phyloP scores from a whole-genome alignment of 2,888 invertebrate genomes.

The Anorthoa munda region DNA sequence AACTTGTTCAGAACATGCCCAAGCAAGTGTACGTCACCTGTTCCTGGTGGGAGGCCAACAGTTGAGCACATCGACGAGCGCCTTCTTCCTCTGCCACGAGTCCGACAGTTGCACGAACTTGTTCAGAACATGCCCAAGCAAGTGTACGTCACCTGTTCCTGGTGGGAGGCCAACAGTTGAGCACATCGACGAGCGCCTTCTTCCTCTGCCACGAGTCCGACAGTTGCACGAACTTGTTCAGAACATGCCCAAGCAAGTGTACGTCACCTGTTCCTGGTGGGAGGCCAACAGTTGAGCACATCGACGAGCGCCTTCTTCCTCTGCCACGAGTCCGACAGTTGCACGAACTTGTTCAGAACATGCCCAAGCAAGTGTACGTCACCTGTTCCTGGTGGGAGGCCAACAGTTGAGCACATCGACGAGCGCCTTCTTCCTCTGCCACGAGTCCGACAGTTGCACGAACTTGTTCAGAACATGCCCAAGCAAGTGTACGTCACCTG shows the following conservation, averaged over 20 bases:
- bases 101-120: no score
- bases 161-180: conserved; percentile 84
- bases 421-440: conserved; percentile 81
- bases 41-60: conserved; percentile 82
- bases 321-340: conserved; percentile 78
- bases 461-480: conserved; percentile 52
- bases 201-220: conserved; percentile 78
- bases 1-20: conserved; percentile 52
- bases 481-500: not conserved
- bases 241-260: not conserved
- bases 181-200: conserved; percentile 83
- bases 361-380: not conserved
- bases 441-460: conserved; percentile 70
- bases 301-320: conserved; percentile 83
- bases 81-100: conserved; percentile 79
- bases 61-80: conserved; percentile 82
- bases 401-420: conserved; percentile 85
- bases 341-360: no score
- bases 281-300: conserved; percentile 85
- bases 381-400: conserved; percentile 77
- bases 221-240: conserved; percentile 62
- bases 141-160: conserved; percentile 64
- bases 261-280: conserved; percentile 44
- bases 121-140: no score
- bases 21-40: not conserved